phyloP scores from a whole-genome alignment of 2,888 invertebrate genomes.

The Protophormia terraenovae region DNA sequence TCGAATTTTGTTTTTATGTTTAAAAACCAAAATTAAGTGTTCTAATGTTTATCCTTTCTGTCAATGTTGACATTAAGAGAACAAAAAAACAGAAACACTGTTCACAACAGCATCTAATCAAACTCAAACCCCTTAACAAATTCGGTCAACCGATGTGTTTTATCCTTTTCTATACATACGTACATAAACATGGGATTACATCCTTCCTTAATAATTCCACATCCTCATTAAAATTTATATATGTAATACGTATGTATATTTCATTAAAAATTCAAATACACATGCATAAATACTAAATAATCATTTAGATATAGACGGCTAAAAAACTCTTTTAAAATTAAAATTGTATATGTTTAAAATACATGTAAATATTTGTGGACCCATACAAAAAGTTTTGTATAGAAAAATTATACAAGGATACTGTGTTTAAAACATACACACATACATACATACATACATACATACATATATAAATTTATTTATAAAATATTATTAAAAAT shows the following conservation, averaged over 20 bases:
- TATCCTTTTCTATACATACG: not conserved
- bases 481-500: constrained; percentile 22
- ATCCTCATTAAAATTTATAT: constrained; percentile 15
- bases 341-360: not conserved
- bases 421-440: not conserved
- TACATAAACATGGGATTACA: not conserved
- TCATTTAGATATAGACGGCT: not conserved
- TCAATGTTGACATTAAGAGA: constrained; percentile 17
- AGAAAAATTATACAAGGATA: not conserved
- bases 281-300: not conserved
- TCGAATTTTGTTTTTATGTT: not conserved
- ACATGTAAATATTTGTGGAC: not conserved
- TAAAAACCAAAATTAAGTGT: not conserved
- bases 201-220: not conserved
- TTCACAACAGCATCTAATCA: not conserved
- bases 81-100: not conserved
- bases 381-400: not conserved
- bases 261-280: constrained; percentile 6
- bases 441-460: not conserved
- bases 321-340: not conserved
- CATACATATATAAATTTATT: not conserved
- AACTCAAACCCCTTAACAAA: constrained; percentile 6
- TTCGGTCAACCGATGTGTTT: constrained; percentile 24
- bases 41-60: constrained; percentile 20
- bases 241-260: no score